Conservation (phyloP, 2,888 invertebrate genomes). For the Ischnus inquisitorius region DNA sequence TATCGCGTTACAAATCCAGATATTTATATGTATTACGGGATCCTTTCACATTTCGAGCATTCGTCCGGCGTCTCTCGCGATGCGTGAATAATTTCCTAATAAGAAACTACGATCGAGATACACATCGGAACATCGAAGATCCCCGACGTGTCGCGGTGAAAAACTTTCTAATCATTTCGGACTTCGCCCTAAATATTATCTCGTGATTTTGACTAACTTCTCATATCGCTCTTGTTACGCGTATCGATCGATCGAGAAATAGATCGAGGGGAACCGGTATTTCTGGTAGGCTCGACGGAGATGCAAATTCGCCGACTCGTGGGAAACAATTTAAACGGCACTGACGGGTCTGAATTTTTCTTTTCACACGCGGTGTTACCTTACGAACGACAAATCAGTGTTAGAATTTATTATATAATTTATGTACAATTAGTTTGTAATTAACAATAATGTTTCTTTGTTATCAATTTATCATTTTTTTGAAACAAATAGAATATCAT, state of each 20-base stretch:
- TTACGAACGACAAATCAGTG: too few species aligned
- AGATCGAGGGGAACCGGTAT: conserved; percentile 3
- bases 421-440: too few species aligned
- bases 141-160: neutral
- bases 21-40: neutral
- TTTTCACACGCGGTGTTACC: neutral
- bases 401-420: too few species aligned
- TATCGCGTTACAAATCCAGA: conserved; percentile 39
- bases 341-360: neutral
- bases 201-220: conserved; percentile 25
- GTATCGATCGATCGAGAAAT: neutral
- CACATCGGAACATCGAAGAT: neutral
- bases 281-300: neutral
- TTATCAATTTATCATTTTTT: too few species aligned
- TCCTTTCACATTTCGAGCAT: conserved; percentile 45
- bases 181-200: conserved; percentile 42
- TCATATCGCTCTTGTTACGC: conserved; percentile 33
- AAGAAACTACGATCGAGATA: conserved; percentile 34
- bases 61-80: conserved; percentile 9
- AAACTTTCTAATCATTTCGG: conserved; percentile 64
- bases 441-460: too few species aligned
- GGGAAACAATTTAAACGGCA: conserved; percentile 12
- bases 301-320: conserved; percentile 6
- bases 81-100: conserved; percentile 57
- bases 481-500: too few species aligned